Conservation (phyloP, 2,888 invertebrate genomes). For the Synanthedon formicaeformis region DNA sequence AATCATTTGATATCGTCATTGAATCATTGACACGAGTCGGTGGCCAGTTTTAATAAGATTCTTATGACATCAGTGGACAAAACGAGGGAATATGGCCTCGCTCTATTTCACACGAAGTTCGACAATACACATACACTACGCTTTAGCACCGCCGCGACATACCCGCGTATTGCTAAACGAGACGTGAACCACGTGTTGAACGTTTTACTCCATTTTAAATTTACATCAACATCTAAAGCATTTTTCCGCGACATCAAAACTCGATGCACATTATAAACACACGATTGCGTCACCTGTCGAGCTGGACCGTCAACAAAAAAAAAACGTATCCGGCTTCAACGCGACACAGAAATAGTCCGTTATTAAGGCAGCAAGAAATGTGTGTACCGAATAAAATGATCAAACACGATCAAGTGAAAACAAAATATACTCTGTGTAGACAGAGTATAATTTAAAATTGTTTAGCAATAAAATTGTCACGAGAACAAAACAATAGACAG, state of each 20-base stretch:
- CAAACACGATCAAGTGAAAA: slow-evolving; percentile 29
- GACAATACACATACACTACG: slow-evolving; percentile 10
- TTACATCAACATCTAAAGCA: slow-evolving; percentile 8
- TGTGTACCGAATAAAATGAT: slow-evolving; percentile 11
- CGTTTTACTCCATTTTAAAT: slow-evolving; percentile 8
- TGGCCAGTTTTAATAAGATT: slow-evolving; percentile 3
- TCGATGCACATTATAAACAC: slow-evolving; percentile 23
- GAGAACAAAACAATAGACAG: slow-evolving; percentile 42
- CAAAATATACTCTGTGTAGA: slow-evolving; percentile 25
- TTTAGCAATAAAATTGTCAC: slow-evolving; percentile 36
- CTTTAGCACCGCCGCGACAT: slow-evolving; percentile 8
- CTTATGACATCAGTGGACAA: slow-evolving; percentile 14
- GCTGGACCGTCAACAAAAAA: slow-evolving; percentile 31
- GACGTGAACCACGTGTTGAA: slow-evolving; percentile 9
- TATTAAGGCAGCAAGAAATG: slow-evolving; percentile 23
- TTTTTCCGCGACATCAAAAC: not conserved
- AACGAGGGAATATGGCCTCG: slow-evolving; percentile 16
- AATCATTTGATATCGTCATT: not conserved
- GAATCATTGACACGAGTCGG: too few species aligned
- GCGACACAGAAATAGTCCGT: slow-evolving; percentile 26
- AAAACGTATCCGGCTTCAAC: slow-evolving; percentile 52
- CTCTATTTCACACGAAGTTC: slow-evolving; percentile 20
- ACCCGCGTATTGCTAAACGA: slow-evolving; percentile 10
- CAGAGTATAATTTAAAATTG: slow-evolving; percentile 26
- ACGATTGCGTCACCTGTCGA: slow-evolving; percentile 39